phyloP scores from a whole-genome alignment of 2,797 vertebrate species.

The Alosa sapidissima region DNA sequence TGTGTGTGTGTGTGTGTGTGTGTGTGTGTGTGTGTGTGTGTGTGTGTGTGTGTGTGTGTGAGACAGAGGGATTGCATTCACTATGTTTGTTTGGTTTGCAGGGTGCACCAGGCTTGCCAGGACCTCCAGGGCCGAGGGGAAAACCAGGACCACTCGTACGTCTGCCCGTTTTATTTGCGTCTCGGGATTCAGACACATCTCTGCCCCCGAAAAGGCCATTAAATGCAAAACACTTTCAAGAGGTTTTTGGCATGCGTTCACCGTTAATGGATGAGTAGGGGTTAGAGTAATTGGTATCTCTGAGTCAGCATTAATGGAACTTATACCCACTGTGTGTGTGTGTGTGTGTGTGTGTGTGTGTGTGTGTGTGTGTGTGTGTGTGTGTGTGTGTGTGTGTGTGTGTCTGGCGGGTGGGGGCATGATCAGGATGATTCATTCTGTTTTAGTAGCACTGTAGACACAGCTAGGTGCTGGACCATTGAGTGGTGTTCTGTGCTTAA shows the following conservation, averaged over 20 bases:
- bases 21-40: slow-evolving; percentile 23
- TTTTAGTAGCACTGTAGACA: background rate
- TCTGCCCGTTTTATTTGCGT: slow-evolving; percentile 36
- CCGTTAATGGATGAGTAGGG: background rate
- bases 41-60: slow-evolving; percentile 7
- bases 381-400: slow-evolving; percentile 13
- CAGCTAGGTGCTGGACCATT: background rate
- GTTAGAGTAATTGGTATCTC: background rate
- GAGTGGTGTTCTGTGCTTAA: background rate
- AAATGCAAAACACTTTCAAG: background rate
- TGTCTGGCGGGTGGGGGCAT: background rate
- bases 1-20: slow-evolving; percentile 14
- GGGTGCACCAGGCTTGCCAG: slow-evolving; percentile 68
- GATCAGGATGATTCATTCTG: background rate
- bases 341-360: slow-evolving; percentile 8
- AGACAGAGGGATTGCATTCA: background rate
- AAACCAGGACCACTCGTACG: slow-evolving; percentile 78
- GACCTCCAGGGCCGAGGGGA: slow-evolving; percentile 76
- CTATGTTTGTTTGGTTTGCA: slow-evolving; percentile 24
- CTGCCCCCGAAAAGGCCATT: background rate
- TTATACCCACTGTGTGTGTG: background rate
- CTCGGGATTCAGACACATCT: slow-evolving; percentile 19
- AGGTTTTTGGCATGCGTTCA: background rate
- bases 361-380: background rate
- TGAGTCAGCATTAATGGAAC: background rate